Percentiles rank a stretch among this genome's conserved stretches.
phyloP scores from a whole-genome alignment of 2,113 vertebrate genomes.

The Larimichthys crocea region DNA sequence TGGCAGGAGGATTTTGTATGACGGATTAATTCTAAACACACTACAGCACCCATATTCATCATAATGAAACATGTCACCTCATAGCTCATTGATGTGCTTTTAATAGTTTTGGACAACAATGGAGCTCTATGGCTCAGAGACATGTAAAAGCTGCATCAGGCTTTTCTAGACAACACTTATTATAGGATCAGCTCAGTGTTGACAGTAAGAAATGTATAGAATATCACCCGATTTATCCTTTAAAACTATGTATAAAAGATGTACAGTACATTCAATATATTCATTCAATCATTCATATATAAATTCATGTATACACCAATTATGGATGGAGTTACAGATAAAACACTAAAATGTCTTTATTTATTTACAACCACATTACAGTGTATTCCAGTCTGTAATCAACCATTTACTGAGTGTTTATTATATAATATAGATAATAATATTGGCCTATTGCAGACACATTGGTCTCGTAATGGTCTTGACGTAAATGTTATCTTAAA shows the following conservation, averaged over 20 bases:
- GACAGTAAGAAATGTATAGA: not conserved
- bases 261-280: not conserved
- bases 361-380: not conserved
- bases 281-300: not conserved
- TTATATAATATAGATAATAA: too few species aligned
- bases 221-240: not conserved
- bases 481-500: too few species aligned
- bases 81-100: not conserved
- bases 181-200: not conserved
- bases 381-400: not conserved
- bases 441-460: too few species aligned
- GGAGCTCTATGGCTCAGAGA: not conserved
- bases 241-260: not conserved
- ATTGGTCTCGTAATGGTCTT: too few species aligned
- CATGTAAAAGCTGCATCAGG: not conserved
- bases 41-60: not conserved
- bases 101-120: slow-evolving; percentile 3
- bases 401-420: not conserved
- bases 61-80: not conserved
- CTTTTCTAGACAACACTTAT: not conserved
- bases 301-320: not conserved
- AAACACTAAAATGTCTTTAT: not conserved
- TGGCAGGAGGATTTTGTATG: not conserved
- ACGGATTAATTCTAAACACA: slow-evolving; percentile 17
- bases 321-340: not conserved